phyloP scores from a whole-genome alignment of 2,888 invertebrate species.

The Tanaodytes sp. region DNA sequence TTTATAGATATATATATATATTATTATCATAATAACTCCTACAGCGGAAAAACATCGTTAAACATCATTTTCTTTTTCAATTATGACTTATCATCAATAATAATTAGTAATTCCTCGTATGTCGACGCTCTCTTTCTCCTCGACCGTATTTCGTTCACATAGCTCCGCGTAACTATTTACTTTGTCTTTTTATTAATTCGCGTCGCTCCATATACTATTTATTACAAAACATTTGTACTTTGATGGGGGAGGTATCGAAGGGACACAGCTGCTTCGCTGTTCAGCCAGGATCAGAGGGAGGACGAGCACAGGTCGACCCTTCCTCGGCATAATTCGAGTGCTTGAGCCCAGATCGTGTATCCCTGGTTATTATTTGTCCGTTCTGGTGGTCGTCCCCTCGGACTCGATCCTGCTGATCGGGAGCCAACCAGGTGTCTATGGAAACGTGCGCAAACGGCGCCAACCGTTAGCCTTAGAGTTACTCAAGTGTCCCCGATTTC shows the following conservation, averaged over 20 bases:
- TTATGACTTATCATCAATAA: conserved; percentile 63
- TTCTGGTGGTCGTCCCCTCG: conserved; percentile 25
- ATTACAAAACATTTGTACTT: conserved; percentile 72
- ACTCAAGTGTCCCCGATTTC: conserved; percentile 16
- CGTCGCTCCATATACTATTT: conserved; percentile 69
- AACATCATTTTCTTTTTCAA: conserved; percentile 65
- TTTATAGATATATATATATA: conserved; percentile 42
- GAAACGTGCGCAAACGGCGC: conserved; percentile 50
- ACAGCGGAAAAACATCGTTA: conserved; percentile 70
- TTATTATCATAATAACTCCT: conserved; percentile 66
- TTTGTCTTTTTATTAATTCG: conserved; percentile 60
- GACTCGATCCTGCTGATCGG: conserved; percentile 55
- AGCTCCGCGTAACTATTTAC: conserved; percentile 51
- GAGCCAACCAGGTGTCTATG: conserved; percentile 62
- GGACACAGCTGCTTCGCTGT: conserved; percentile 63
- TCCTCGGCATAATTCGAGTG: conserved; percentile 25
- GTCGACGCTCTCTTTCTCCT: conserved; percentile 35
- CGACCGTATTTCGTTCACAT: conserved; percentile 36
- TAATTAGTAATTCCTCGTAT: conserved; percentile 62
- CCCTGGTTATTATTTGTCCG: conserved; percentile 34
- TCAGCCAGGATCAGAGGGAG: conserved; percentile 25
- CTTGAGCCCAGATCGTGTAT: conserved; percentile 32
- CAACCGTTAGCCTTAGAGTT: conserved; percentile 5
- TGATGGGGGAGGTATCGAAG: conserved; percentile 70
- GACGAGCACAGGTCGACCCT: conserved; percentile 31